Base-by-base conservation (phyloP, 2,888 invertebrate species). In the Aromia moschata region DNA sequence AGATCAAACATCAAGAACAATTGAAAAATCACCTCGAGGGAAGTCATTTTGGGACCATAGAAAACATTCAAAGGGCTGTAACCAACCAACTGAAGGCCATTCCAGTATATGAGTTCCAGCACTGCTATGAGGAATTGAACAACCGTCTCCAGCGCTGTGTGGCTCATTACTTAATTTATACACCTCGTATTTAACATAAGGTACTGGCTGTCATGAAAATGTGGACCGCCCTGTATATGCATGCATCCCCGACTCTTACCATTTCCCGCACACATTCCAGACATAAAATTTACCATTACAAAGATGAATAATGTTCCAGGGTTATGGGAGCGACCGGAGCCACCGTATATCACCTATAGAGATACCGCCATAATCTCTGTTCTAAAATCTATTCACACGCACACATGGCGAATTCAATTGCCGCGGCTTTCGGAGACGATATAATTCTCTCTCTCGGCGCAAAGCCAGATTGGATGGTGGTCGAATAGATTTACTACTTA, bases 401-500 rank as follows among this genome's bases (percentile, higher is more conserved):
- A 65, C 65, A 66, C 63, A 58, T 63, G 65, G 52, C 37, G 54
- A 60, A 63, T 66, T 72, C 71, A 71, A 72, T 72, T 69, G 67
- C 61, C 40, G 55, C 51, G 59, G 62, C 65, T 58, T 55, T 62
- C 64, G 65, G 65, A 68, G 45, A 51, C 18, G 57, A 52, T 55
- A 64, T 64, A 64, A 64, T 62, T 64, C 64, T 64, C 46, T 58
- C n/a, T n/a, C 52, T 64, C 5, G 43, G 54, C 36, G 63, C 64
- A 70, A 70, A 71, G 72, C 70, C 69, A 68, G 67, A 69, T 69
- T 70, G 65, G 56, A 57, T 56, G 44, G 54, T 56, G 44, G 54
- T 46, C 54, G 63, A 72, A 73, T 73, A 74, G 74, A 77, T 76
- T 77, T 76, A 77, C 74, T 73, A 69, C 73, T 71, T 71, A 74